Evolutionary conservation across 2,113 vertebrate species (phyloP), one percentile per base, ranked within the genome.

Genomic region (Ia io): DNA sequence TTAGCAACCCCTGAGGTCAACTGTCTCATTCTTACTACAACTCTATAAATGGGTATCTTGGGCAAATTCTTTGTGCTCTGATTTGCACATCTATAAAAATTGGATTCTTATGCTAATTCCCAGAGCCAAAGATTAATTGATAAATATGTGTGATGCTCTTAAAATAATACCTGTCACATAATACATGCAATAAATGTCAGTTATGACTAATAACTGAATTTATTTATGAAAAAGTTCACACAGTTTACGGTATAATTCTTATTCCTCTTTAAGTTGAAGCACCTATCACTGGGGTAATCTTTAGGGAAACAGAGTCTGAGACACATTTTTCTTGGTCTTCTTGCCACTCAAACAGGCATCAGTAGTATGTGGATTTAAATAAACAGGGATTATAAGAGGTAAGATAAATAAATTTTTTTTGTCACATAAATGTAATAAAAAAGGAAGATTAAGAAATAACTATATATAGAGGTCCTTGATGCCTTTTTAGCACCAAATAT

Each of bases 71-170:
- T 8, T 61, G 1, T 59, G 16, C 9, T 82, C 73, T 88, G 12
- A 30, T 69, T 86, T 59, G 67, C 17, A 89, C 28, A 61, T 78
- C 11, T 70, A 12, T 91, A 83, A 91, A 91, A 79, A 13, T 71
- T 30, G 25, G 2, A 18, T 63, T 61, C 49, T 84, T n/a, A 35
- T 71, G 25, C 1, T 82, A 37, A 9, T 80, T 82, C 13, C 5
- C 40, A 88, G 14, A 42, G 9, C 5, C 9, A 87, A 88, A 59
- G 35, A 53, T 22, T 70, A 61, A 32, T 13, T 35, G 47, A 84
- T 7, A 77, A 65, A 30, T 47, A 51, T 28, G 0, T 53, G 13
- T 44, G 71, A 77, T 25, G 6, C 23, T 70, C 18, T 85, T 74
- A 61, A 42, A 30, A 25, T 11, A 9, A 11, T 76, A 3, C 12